A percentile compares a stretch with the other conserved stretches of the same genome.
Conservation (phyloP, 2,888 invertebrate species). For the Nowickia ferox region DNA sequence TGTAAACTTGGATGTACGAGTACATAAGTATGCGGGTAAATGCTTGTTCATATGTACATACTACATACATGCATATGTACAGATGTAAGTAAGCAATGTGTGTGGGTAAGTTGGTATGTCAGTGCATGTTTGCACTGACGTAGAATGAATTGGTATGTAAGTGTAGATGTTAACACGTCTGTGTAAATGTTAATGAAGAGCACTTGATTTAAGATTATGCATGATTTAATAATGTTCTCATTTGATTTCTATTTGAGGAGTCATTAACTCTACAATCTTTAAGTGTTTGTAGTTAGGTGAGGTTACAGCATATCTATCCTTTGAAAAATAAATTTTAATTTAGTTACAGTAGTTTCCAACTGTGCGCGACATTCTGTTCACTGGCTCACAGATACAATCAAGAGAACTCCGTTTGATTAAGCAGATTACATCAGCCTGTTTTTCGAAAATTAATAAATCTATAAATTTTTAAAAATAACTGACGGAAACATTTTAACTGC, state of each 20-base stretch:
- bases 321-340: too few species aligned
- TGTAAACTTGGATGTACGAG: conserved; percentile 21
- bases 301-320: too few species aligned
- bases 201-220: conserved; percentile 66
- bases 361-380: too few species aligned
- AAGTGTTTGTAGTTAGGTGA: conserved; percentile 7
- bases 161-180: conserved; percentile 63
- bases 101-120: neutral
- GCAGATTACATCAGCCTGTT: too few species aligned
- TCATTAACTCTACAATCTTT: conserved; percentile 21
- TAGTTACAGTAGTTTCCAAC: too few species aligned
- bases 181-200: conserved; percentile 70
- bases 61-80: neutral
- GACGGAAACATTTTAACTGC: too few species aligned
- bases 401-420: too few species aligned
- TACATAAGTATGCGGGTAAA: neutral
- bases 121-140: neutral
- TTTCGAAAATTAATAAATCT: too few species aligned
- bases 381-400: too few species aligned
- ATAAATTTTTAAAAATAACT: too few species aligned
- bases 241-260: conserved; percentile 56
- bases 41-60: neutral
- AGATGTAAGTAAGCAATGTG: neutral
- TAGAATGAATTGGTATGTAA: conserved; percentile 12
- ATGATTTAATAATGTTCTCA: conserved; percentile 64